Evolutionary conservation across 2,113 vertebrate species (phyloP).

Genomic region (Mohoua ochrocephala): DNA sequence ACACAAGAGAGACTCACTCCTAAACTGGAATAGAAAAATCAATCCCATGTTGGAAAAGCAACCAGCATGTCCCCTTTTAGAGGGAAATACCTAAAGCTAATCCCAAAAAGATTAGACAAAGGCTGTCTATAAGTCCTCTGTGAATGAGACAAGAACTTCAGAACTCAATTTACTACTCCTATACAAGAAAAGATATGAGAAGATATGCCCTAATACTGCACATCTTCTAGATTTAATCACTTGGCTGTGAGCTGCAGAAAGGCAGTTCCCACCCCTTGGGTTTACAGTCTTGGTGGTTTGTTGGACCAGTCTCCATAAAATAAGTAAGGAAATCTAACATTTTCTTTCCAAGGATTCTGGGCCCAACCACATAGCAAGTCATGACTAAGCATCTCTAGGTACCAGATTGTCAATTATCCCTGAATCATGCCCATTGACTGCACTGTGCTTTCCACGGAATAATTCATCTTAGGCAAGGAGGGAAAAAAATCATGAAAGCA

Average conservation of each 20-base stretch:
- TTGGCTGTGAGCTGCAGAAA: background rate
- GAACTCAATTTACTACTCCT: background rate
- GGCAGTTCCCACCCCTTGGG: background rate
- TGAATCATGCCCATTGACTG: background rate
- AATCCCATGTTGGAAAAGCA: background rate
- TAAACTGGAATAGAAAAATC: background rate
- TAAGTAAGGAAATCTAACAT: background rate
- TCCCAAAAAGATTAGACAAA: background rate
- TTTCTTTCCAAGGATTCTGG: background rate
- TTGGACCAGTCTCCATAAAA: background rate
- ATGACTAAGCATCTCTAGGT: conserved; percentile 49
- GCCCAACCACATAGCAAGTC: background rate
- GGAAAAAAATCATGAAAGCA: background rate
- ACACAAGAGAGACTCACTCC: background rate
- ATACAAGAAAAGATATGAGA: background rate
- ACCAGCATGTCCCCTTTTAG: background rate
- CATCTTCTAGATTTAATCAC: background rate
- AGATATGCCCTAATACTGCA: background rate
- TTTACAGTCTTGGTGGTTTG: background rate
- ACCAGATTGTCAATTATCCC: background rate
- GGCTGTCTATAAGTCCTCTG: background rate
- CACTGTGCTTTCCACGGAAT: background rate
- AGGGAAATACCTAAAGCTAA: background rate
- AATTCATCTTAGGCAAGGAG: background rate
- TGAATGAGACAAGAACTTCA: background rate